Percentiles rank a stretch among this genome's conserved stretches.
Conservation (phyloP, 2,888 invertebrate genomes). For the Nesidiocoris tenuis region DNA sequence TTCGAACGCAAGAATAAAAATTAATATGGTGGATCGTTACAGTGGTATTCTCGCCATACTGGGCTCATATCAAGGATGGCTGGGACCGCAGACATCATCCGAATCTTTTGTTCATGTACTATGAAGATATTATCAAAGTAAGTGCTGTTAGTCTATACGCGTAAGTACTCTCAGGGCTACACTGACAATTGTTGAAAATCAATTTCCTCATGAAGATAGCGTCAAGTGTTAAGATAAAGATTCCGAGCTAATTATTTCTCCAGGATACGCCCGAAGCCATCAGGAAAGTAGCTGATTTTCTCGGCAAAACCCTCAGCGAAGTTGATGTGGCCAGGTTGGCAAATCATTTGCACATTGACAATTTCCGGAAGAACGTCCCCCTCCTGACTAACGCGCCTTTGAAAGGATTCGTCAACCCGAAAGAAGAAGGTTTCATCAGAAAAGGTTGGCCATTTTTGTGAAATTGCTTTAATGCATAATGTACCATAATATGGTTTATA, state of each 20-base stretch:
- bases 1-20: no score
- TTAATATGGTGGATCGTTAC: no score
- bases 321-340: slow-evolving; percentile 64
- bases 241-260: background rate
- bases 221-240: no score
- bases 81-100: slow-evolving; percentile 66
- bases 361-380: slow-evolving; percentile 77
- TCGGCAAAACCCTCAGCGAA: slow-evolving; percentile 61
- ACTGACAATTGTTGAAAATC: background rate
- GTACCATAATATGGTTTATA: no score
- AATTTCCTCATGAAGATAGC: no score
- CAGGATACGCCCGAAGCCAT: slow-evolving; percentile 52
- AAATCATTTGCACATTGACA: slow-evolving; percentile 74
- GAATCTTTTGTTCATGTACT: slow-evolving; percentile 74
- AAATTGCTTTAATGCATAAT: slow-evolving; percentile 57
- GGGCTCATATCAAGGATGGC: slow-evolving; percentile 76
- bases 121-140: slow-evolving; percentile 74
- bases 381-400: slow-evolving; percentile 70
- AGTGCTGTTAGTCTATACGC: slow-evolving; percentile 6
- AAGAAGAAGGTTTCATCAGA: slow-evolving; percentile 66
- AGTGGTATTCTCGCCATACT: slow-evolving; percentile 61
- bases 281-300: slow-evolving; percentile 62
- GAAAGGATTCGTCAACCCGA: slow-evolving; percentile 60
- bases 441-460: slow-evolving; percentile 60
- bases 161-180: background rate